Conservation (phyloP, 2,888 invertebrate genomes). For the Fragum fragum region DNA sequence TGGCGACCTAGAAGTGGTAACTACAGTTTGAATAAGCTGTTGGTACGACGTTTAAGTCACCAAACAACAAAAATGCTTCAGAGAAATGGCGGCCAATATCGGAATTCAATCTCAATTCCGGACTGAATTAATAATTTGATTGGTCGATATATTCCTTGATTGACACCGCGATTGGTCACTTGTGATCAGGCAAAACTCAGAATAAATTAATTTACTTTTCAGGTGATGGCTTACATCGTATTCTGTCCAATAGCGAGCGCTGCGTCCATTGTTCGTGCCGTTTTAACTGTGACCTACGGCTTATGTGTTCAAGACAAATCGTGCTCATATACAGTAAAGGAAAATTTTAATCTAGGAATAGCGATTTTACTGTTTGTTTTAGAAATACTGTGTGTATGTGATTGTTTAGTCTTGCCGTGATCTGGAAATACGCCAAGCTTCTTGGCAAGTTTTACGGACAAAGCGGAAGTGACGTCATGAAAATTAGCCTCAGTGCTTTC, state of each 20-base stretch:
- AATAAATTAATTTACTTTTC: slow-evolving; percentile 15
- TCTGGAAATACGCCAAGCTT: not conserved
- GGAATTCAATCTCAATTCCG: too few relatives aligned
- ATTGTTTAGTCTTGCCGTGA: not conserved
- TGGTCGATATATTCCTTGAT: too few relatives aligned
- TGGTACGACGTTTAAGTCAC: too few relatives aligned
- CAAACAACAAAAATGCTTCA: too few relatives aligned
- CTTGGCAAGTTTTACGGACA: not conserved
- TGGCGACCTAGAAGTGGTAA: too few relatives aligned
- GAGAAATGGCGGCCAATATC: too few relatives aligned
- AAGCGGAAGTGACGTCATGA: not conserved
- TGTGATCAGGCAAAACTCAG: too few relatives aligned
- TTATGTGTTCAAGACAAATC: slow-evolving; percentile 12
- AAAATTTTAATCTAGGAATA: slow-evolving; percentile 44
- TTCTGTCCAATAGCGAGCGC: slow-evolving; percentile 15
- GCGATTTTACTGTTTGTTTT: slow-evolving; percentile 36
- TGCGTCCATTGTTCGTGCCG: slow-evolving; percentile 15
- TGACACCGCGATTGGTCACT: too few relatives aligned
- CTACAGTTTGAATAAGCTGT: too few relatives aligned
- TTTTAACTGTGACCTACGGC: slow-evolving; percentile 38
- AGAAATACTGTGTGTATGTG: slow-evolving; percentile 18
- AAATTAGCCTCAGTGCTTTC: slow-evolving; percentile 5
- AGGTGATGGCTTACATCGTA: slow-evolving; percentile 32
- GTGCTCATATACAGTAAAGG: slow-evolving; percentile 36
- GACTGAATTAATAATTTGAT: too few relatives aligned